Evolutionary conservation across 2,113 vertebrate genomes (phyloP).

Genomic region (Nerophis ophidion): DNA sequence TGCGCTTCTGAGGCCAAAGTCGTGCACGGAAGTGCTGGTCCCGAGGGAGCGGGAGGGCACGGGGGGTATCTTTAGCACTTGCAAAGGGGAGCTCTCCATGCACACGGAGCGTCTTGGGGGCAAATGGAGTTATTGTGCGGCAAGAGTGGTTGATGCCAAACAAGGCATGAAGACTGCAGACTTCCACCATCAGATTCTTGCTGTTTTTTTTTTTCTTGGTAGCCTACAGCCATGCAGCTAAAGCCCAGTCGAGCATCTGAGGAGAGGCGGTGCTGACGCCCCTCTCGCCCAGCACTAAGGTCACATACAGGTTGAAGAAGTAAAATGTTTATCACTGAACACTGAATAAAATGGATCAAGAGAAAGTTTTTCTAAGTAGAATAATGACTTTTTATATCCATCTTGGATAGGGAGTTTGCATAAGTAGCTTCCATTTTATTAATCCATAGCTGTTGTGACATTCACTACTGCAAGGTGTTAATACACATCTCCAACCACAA

Average conservation of each 20-base stretch:
- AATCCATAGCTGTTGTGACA: too few relatives aligned
- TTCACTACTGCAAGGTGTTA: too few relatives aligned
- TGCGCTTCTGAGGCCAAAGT: slow-evolving; percentile 32
- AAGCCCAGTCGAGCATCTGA: slow-evolving; percentile 61
- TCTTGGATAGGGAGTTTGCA: too few relatives aligned
- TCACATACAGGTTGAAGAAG: background rate
- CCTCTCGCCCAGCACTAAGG: slow-evolving; percentile 17
- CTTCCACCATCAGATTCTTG: slow-evolving; percentile 58
- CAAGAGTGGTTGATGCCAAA: slow-evolving; percentile 71
- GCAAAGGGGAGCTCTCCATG: slow-evolving; percentile 43
- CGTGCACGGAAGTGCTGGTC: slow-evolving; percentile 62
- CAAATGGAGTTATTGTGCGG: slow-evolving; percentile 72
- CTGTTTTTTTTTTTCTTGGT: slow-evolving; percentile 46
- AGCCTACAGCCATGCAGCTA: slow-evolving; percentile 61
- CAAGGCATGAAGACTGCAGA: slow-evolving; percentile 72
- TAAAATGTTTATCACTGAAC: slow-evolving; percentile 10
- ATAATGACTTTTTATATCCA: too few relatives aligned
- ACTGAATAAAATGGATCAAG: background rate
- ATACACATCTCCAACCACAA: too few relatives aligned
- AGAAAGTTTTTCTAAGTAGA: too few relatives aligned
- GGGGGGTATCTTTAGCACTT: slow-evolving; percentile 62
- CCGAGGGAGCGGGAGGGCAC: slow-evolving; percentile 62
- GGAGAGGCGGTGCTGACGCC: slow-evolving; percentile 29
- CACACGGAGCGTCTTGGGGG: slow-evolving; percentile 64
- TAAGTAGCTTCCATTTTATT: too few relatives aligned